Percentiles rank a stretch among this genome's conserved stretches.
Evolutionary conservation across 2,113 vertebrate genomes (phyloP).

Genomic region (Dendrocopos noguchii): DNA sequence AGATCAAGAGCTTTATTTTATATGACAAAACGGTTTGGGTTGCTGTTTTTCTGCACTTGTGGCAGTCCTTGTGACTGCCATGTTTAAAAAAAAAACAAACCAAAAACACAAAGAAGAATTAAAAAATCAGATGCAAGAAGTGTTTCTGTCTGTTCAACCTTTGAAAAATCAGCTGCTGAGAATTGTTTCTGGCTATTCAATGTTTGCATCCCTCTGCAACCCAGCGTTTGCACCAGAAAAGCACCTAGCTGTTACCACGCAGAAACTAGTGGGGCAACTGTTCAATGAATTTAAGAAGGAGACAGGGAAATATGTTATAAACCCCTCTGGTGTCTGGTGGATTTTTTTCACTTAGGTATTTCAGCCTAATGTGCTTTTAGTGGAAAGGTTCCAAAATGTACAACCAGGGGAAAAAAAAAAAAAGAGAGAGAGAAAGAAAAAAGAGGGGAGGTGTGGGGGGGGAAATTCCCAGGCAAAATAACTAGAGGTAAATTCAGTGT

Average conservation of each 20-base stretch:
- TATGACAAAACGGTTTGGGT: background rate
- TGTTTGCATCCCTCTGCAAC: background rate
- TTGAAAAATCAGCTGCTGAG: background rate
- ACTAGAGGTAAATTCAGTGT: no score
- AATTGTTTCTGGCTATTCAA: background rate
- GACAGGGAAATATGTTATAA: background rate
- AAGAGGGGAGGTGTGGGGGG: background rate
- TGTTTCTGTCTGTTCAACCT: background rate
- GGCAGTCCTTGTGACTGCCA: background rate
- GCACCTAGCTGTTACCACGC: background rate
- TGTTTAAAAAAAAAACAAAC: background rate
- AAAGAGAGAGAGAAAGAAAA: background rate
- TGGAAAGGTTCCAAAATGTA: conserved; percentile 79
- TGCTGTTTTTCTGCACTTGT: background rate
- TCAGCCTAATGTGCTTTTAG: conserved; percentile 51
- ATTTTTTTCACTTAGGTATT: conserved; percentile 56
- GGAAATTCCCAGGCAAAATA: background rate
- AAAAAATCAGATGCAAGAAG: background rate
- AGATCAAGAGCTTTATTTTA: background rate
- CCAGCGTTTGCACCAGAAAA: rapidly evolving
- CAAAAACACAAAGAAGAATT: background rate
- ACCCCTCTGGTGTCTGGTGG: background rate
- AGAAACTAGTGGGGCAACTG: background rate
- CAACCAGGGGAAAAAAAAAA: conserved; percentile 20
- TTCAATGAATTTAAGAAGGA: background rate